phyloP scores from a whole-genome alignment of 2,888 invertebrate genomes.

The Operophtera brumata region DNA sequence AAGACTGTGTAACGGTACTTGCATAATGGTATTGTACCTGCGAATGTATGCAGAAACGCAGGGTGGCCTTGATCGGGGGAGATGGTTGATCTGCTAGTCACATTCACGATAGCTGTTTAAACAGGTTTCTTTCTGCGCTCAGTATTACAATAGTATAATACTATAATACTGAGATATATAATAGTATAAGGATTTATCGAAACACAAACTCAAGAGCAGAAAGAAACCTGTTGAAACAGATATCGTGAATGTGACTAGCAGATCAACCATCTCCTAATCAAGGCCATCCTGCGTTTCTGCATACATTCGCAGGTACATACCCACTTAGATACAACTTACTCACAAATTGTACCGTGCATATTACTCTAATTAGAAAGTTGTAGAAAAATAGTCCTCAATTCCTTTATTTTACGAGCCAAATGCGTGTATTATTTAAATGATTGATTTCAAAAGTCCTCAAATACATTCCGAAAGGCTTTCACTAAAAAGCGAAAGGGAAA shows the following conservation, averaged over 20 bases:
- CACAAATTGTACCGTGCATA: neutral
- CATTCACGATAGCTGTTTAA: neutral
- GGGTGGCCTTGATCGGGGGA: slow-evolving; percentile 7
- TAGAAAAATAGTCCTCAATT: no score
- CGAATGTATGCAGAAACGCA: slow-evolving; percentile 5
- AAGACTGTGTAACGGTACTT: slow-evolving; percentile 18
- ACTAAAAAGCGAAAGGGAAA: slow-evolving; percentile 11
- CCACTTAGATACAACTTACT: no score
- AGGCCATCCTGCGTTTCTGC: slow-evolving; percentile 6
- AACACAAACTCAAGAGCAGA: no score
- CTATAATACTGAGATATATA: no score
- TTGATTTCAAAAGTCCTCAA: neutral
- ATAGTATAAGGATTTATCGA: no score
- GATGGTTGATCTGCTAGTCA: neutral
- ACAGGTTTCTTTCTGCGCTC: neutral
- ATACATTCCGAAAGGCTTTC: neutral
- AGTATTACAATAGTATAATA: no score
- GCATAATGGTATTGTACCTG: slow-evolving; percentile 15
- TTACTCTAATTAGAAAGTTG: neutral
- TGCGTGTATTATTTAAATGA: neutral
- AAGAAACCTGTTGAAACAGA: neutral
- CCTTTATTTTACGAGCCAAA: neutral
- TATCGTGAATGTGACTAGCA: neutral
- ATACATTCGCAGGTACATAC: slow-evolving; percentile 8
- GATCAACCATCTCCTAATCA: neutral